Percentiles rank a stretch among this genome's conserved stretches.
These are phyloP conservation scores for Takifugu flavidus DNA, from an alignment of 2,113 vertebrate species.

Conservation along the genomic window DNA sequence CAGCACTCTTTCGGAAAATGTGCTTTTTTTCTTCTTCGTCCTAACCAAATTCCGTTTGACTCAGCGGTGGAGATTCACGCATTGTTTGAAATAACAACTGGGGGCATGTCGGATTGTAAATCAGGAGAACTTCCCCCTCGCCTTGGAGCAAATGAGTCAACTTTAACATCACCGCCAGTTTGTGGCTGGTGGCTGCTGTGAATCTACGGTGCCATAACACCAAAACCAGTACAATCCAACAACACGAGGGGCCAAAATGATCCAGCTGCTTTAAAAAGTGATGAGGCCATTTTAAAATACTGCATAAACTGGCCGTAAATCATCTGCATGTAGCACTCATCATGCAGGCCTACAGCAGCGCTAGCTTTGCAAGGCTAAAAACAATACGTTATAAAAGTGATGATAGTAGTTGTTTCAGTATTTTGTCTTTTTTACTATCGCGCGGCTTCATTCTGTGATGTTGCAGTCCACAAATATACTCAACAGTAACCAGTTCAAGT, in stretches of 20 bases:
- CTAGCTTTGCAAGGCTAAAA: neutral
- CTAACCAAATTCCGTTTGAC: constrained; percentile 11
- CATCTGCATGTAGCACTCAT: neutral
- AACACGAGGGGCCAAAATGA: constrained; percentile 47
- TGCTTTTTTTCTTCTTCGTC: neutral
- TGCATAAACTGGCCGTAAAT: constrained; percentile 17
- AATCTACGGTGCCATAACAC: constrained; percentile 62
- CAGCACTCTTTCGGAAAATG: neutral
- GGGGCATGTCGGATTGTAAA: constrained; percentile 48
- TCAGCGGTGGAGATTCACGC: constrained; percentile 27
- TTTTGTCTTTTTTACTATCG: neutral
- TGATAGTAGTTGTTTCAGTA: no score
- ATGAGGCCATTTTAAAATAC: constrained; percentile 23
- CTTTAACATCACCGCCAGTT: constrained; percentile 56
- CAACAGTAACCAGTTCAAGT: constrained; percentile 5
- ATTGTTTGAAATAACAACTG: constrained; percentile 53
- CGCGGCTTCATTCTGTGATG: constrained; percentile 16
- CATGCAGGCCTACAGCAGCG: neutral
- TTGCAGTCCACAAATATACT: constrained; percentile 33
- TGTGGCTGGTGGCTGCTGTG: constrained; percentile 55
- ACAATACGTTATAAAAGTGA: no score
- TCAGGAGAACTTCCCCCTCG: constrained; percentile 55
- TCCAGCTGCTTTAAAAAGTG: constrained; percentile 55
- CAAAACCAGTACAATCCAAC: constrained; percentile 64
- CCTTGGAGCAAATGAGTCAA: constrained; percentile 69